A percentile compares a stretch with the other conserved stretches of the same genome.
phyloP scores from a whole-genome alignment of 2,113 vertebrate genomes.

The Catharus minimus region DNA sequence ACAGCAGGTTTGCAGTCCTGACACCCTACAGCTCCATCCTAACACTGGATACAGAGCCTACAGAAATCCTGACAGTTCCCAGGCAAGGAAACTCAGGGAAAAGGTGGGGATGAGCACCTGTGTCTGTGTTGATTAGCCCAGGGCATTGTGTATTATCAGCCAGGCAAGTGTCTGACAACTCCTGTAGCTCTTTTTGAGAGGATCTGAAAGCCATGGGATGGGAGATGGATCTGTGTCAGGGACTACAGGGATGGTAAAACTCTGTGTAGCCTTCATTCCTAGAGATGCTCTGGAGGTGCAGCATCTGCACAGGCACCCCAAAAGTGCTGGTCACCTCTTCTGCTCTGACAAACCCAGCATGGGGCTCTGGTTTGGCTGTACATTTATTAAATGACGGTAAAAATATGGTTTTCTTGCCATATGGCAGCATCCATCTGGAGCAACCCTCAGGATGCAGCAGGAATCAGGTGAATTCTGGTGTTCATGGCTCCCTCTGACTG shows the following conservation, averaged over 20 bases:
- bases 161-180: not conserved
- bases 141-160: not conserved
- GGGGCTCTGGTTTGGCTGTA: not conserved
- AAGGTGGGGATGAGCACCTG: conserved; percentile 16
- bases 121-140: not conserved
- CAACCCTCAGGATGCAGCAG: not conserved
- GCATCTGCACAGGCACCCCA: not conserved
- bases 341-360: not conserved
- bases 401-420: not conserved
- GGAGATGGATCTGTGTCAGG: not conserved
- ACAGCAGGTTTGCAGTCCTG: not conserved
- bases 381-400: not conserved
- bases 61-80: not conserved
- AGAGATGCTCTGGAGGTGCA: not conserved
- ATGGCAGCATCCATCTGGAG: not conserved
- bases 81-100: not conserved
- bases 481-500: not conserved
- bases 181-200: not conserved
- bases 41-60: not conserved
- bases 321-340: not conserved
- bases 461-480: not conserved
- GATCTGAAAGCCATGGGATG: not conserved
- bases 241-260: not conserved
- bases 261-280: not conserved
- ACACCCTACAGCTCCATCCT: not conserved